Percentiles rank a stretch among this genome's conserved stretches.
Evolutionary conservation across 2,888 invertebrate genomes (phyloP).

Genomic region (Plagiodera versicolora): DNA sequence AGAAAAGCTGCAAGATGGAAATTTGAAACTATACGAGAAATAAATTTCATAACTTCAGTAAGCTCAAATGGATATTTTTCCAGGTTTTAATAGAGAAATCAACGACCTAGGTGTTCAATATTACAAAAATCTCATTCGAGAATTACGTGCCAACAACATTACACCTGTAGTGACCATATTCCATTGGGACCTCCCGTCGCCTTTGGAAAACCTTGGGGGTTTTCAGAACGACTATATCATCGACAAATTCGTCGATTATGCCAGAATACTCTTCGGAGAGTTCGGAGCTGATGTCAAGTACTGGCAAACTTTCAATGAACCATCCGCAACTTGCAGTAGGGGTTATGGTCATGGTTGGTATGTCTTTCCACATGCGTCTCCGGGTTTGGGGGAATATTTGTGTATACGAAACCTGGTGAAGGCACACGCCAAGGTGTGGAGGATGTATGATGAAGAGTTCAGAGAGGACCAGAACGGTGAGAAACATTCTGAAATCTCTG

Average conservation of each 20-base stretch:
- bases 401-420: conserved; percentile 66
- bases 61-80: no score
- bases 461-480: conserved; percentile 41
- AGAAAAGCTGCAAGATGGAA: no score
- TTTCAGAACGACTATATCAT: conserved; percentile 64
- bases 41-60: no score
- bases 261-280: conserved; percentile 51
- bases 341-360: conserved; percentile 33
- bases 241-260: conserved; percentile 62
- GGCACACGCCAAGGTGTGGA: conserved; percentile 67
- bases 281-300: conserved; percentile 47
- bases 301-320: conserved; percentile 63
- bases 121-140: conserved; percentile 39
- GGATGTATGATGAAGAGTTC: conserved; percentile 63
- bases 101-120: conserved; percentile 68
- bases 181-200: conserved; percentile 61
- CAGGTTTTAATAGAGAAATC: conserved; percentile 64
- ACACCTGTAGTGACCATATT: conserved; percentile 59
- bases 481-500: no score
- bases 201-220: conserved; percentile 62
- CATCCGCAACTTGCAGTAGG: conserved; percentile 39
- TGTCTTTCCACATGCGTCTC: conserved; percentile 47
- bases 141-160: conserved; percentile 57
- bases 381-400: conserved; percentile 62
- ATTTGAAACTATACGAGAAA: neutral